Evolutionary conservation across 2,113 vertebrate species (phyloP), one percentile per base, ranked within the genome.

Genomic region (Atherinomorus stipes): DNA sequence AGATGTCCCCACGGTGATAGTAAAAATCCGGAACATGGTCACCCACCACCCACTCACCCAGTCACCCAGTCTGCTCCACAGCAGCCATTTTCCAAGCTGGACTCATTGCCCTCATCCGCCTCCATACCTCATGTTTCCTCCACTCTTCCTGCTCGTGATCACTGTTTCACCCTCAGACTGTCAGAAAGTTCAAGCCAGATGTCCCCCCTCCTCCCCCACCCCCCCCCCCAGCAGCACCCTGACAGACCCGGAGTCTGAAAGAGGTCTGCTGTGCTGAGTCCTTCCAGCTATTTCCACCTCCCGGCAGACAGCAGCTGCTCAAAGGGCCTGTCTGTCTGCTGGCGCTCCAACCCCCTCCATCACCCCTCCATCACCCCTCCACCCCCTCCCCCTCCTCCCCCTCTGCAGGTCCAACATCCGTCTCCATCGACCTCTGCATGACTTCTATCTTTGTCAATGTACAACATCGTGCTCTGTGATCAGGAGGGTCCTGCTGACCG

Each of bases 291-390:
- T 31, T 51, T 64, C n/a, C 34, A 72, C 68, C 84, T 84, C 69
- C 65, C 78, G 76, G 78, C 68, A 71, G 63, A 5, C 42, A 19
- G 50, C 44, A 56, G 22, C 40, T n/a, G 12, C 51, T 85, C 82
- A 85, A 80, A 75, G 40, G n/a, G 10, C 44, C 63, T 40, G 38
- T 22, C 62, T 74, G 70, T 85, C 64, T 74, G 31, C 53, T 44
- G 31, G n/a, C n/a, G n/a, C n/a, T n/a, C n/a, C n/a, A n/a, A n/a
- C n/a, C n/a, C n/a, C n/a, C n/a, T n/a, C n/a, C n/a, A n/a, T n/a
- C n/a, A n/a, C n/a, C n/a, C n/a, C n/a, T n/a, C n/a, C n/a, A n/a
- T n/a, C n/a, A n/a, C n/a, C n/a, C n/a, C n/a, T n/a, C n/a, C n/a
- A n/a, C n/a, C n/a, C n/a, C n/a, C n/a, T n/a, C 44, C 28, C 9